Conservation (phyloP, 2,113 vertebrate species). For the Hypanus sabinus region DNA sequence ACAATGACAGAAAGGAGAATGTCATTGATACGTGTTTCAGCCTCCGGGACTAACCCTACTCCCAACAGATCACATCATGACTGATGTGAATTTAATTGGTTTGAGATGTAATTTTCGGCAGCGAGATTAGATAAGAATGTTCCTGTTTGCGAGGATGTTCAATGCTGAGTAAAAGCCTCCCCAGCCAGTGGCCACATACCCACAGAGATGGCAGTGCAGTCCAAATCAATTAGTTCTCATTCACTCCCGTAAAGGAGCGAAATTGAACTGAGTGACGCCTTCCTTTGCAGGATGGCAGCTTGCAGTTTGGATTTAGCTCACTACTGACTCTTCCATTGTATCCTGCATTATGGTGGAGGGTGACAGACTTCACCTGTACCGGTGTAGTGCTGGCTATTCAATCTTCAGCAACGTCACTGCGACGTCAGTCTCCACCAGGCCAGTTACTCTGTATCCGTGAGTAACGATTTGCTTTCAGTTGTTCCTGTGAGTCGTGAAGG, state of each 20-base stretch:
- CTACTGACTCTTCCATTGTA: neutral
- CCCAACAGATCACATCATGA: neutral
- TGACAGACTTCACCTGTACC: neutral
- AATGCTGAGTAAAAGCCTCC: neutral
- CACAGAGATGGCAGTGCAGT: neutral
- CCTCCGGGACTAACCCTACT: neutral
- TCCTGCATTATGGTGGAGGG: neutral
- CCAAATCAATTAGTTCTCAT: constrained; percentile 22
- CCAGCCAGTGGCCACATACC: neutral
- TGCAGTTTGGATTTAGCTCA: neutral
- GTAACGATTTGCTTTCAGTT: no score
- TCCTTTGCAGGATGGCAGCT: neutral
- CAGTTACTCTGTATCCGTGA: no score
- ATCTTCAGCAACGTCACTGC: neutral
- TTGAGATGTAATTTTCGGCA: neutral
- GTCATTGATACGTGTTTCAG: neutral
- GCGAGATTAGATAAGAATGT: neutral
- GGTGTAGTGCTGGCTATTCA: neutral
- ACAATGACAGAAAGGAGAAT: neutral
- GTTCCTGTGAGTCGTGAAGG: no score
- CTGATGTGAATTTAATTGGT: constrained; percentile 4
- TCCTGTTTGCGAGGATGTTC: neutral
- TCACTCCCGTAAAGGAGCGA: neutral
- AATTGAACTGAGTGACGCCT: neutral
- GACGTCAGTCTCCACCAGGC: no score